Conservation (phyloP, 2,888 invertebrate genomes). For the Serrognathus titanus region DNA sequence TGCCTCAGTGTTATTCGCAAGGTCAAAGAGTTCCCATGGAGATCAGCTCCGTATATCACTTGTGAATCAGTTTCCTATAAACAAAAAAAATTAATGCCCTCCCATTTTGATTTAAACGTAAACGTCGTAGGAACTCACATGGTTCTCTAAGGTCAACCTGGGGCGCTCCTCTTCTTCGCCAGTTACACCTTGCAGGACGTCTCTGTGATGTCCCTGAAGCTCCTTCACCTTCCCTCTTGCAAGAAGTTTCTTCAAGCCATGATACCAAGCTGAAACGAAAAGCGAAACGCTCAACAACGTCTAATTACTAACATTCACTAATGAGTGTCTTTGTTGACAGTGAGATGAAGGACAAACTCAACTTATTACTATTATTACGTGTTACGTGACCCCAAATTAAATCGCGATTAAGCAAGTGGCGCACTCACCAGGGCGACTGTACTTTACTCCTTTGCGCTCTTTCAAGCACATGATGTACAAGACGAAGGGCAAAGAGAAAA, state of each 20-base stretch:
- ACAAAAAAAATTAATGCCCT: not conserved
- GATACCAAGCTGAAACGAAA: conserved; percentile 36
- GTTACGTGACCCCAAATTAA: too few relatives aligned
- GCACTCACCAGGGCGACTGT: conserved; percentile 32
- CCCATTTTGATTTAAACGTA: conserved; percentile 2
- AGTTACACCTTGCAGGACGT: conserved; percentile 17
- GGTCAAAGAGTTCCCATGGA: conserved; percentile 7
- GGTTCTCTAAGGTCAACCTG: conserved; percentile 33
- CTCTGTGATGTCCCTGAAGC: conserved; percentile 29
- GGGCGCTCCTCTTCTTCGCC: conserved; percentile 28
- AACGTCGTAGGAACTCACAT: conserved; percentile 29
- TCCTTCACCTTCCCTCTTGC: conserved; percentile 33
- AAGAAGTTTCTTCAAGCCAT: conserved; percentile 34
- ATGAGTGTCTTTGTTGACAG: not conserved
- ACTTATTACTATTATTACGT: not conserved
- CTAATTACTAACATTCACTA: too few relatives aligned
- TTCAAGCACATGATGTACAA: conserved; percentile 32
- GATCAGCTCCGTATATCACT: conserved; percentile 11
- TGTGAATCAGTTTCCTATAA: conserved; percentile 14
- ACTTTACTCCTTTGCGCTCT: conserved; percentile 25
- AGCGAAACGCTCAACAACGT: too few relatives aligned
- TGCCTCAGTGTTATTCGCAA: conserved; percentile 9
- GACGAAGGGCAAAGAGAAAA: conserved; percentile 35
- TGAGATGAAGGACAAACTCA: too few relatives aligned
- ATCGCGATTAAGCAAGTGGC: not conserved